Evolutionary conservation across 2,888 invertebrate species (phyloP), one percentile per base, ranked within the genome.

Genomic region (Stegophylla sp.): DNA sequence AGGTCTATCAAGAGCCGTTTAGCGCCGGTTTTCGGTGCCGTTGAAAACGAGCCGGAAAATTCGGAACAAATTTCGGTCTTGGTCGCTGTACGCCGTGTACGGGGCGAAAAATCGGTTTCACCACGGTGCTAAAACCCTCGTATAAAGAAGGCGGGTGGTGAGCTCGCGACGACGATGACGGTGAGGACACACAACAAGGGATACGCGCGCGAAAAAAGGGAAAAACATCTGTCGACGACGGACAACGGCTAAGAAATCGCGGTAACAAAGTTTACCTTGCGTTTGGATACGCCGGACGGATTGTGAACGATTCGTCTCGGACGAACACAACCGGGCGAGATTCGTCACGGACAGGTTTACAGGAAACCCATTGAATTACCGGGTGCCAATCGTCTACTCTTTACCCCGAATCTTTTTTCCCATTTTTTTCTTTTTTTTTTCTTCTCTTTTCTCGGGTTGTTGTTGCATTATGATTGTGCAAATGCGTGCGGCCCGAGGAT

Each of bases 331-430:
- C 64, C 66, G 3, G 45, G 56, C 43, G 15, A 67, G 56, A 77
- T 77, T 77, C 77, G 77, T 67, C 77, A 69, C 77, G 77, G 77
- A 69, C 77, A 69, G 77, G 77, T 77, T 77, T 77, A 59, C 77
- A 69, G 77, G 77, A 77, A 77, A 77, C 77, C 77, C 67, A 67
- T 77, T 77, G 77, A 77, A 67, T n/a, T n/a, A n/a, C n/a, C n/a
- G n/a, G n/a, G n/a, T n/a, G n/a, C n/a, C n/a, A n/a, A 66, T 43
- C 64, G 43, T 64, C 41, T 20, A 45, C 63, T 48, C 74, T 74
- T 74, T 63, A 48, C 45, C 45, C 69, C n/a, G 51, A 69, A 69
- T 34, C 13, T 28, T 48, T 48, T 43, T 45, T 28, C 17, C 17
- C 48, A 48, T 48, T 23, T 72, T 41, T 23, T 64, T 64, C 13